Evolutionary conservation across 2,888 invertebrate genomes (phyloP).

Genomic region (Lymantria dispar): DNA sequence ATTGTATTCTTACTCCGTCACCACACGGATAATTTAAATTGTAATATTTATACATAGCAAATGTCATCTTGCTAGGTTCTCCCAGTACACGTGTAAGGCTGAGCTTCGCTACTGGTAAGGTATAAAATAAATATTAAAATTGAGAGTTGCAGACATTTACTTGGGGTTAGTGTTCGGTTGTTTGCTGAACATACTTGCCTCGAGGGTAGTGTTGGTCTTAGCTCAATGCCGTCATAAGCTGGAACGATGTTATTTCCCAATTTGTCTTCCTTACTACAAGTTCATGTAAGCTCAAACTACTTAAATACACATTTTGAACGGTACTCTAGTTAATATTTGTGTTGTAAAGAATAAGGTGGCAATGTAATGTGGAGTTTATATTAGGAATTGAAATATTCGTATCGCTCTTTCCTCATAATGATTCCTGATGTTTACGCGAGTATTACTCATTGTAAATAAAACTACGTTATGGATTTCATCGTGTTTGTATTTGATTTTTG

Average conservation of each 20-base stretch:
- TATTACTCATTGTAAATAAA: no score
- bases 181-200: constrained; percentile 40
- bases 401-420: no score
- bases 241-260: constrained; percentile 50
- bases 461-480: no score
- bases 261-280: constrained; percentile 54
- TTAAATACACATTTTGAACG: constrained; percentile 33
- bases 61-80: no score
- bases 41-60: no score
- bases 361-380: not conserved
- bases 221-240: constrained; percentile 62
- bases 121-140: not conserved
- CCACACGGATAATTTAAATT: no score
- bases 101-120: not conserved
- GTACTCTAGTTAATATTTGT: constrained; percentile 22
- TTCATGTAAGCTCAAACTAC: constrained; percentile 53
- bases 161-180: constrained; percentile 24
- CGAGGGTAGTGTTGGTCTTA: constrained; percentile 51
- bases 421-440: no score
- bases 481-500: no score
- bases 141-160: not conserved
- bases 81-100: no score
- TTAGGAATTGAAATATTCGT: no score
- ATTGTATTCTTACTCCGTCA: no score
- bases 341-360: constrained; percentile 11